Base-by-base conservation (phyloP, 2,888 invertebrate species). In the Elmis aenea region DNA sequence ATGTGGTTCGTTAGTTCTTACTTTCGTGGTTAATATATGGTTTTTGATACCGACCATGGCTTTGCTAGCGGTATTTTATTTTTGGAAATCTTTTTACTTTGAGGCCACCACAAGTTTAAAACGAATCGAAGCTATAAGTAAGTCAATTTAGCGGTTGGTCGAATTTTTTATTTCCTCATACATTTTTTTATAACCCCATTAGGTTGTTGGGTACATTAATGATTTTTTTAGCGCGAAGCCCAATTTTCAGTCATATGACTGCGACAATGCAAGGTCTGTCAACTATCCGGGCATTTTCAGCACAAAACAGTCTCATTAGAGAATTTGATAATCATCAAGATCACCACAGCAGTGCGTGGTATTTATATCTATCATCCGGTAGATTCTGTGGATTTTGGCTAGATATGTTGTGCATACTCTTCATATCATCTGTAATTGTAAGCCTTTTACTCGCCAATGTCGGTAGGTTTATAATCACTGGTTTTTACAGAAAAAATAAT, bases 201-300 rank as follows among this genome's bases (percentile, higher is more conserved):
- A n/a, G n/a, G n/a, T n/a, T n/a, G n/a, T n/a, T n/a, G n/a, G n/a
- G n/a, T n/a, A n/a, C n/a, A n/a, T n/a, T n/a, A n/a, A n/a, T n/a
- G n/a, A n/a, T n/a, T n/a, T 12, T 54, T 46, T 6, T 61, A 84
- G 84, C 81, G 33, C 75, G 83, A n/a, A n/a, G n/a, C n/a, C n/a
- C n/a, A n/a, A n/a, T n/a, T n/a, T n/a, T n/a, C n/a, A n/a, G n/a
- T n/a, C 79, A 85, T 50, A 69, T 85, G 22, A 81, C 77, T 52
- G 78, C 83, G 29, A 78, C 82, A 1, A 70, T 87, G 13, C 77
- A 83, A 59, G 87, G 87, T 1, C 64, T 87, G 1, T 73, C 80
- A 10, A 83, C 85, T 0, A 81, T 87, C 13, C 70, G 85, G 45
- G 81, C 84, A 1, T 78, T 81, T 49, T 68, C 72, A 36, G 79